These are phyloP conservation scores for Microcebus ravelobensis DNA, from an alignment of 2,113 vertebrate species.

Conservation along the genomic window DNA sequence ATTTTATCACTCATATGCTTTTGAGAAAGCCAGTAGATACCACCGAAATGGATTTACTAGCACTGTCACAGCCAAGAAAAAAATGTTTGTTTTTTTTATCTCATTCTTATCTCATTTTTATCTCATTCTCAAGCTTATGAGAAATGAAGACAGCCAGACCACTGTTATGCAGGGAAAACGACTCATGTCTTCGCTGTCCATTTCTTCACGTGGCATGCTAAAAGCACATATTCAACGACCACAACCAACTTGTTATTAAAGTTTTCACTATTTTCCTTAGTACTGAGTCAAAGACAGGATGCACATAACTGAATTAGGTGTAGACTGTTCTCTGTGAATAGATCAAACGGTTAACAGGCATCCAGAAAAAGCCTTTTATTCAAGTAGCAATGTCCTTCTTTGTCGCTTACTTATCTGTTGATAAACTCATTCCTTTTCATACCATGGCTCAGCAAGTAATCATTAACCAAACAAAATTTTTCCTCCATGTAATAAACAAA, in stretches of 20 bases:
- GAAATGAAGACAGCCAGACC: not conserved
- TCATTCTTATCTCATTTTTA: not conserved
- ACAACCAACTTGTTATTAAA: not conserved
- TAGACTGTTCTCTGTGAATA: conserved; percentile 2
- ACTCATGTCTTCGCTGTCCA: not conserved
- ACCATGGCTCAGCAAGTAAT: not conserved
- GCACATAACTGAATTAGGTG: not conserved
- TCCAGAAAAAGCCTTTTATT: not conserved
- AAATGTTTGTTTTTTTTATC: not conserved
- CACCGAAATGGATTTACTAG: not conserved
- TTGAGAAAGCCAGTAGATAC: not conserved
- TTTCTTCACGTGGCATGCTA: not conserved
- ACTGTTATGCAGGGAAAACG: not conserved
- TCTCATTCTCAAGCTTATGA: not conserved
- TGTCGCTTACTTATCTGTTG: not conserved
- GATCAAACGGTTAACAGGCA: not conserved
- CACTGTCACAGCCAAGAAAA: not conserved
- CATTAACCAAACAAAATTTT: not conserved
- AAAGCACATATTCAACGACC: not conserved
- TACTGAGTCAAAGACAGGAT: conserved; percentile 3
- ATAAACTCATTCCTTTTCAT: not conserved
- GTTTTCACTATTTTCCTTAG: not conserved
- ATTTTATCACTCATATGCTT: not conserved
- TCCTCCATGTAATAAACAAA: not conserved
- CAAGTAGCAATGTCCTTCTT: not conserved